Conservation (phyloP, 2,113 vertebrate genomes). For the Pungitius pungitius region DNA sequence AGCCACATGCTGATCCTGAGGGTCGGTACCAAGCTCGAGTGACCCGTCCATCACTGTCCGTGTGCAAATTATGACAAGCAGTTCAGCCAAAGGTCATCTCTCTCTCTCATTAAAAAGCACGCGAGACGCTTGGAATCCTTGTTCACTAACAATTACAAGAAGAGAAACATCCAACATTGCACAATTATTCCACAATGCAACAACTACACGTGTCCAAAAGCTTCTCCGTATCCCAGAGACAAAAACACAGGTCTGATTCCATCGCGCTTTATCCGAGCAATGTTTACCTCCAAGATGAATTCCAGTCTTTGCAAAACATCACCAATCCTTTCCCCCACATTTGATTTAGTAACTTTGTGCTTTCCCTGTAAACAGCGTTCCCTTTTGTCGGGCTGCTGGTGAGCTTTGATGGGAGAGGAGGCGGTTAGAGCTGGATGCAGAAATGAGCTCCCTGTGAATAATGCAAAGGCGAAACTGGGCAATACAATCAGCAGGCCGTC, state of each 20-base stretch:
- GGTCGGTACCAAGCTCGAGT: too few relatives aligned
- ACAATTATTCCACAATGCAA: not conserved
- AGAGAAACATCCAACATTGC: not conserved
- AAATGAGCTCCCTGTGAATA: constrained; percentile 71
- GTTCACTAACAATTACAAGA: too few relatives aligned
- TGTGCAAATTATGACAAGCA: too few relatives aligned
- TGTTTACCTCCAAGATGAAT: not conserved
- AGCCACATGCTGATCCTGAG: not conserved
- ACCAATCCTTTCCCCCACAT: not conserved
- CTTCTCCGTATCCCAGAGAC: too few relatives aligned
- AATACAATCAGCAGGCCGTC: constrained; percentile 54
- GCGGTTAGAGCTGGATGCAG: constrained; percentile 33
- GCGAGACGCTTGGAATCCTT: too few relatives aligned
- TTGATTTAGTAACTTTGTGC: constrained; percentile 4
- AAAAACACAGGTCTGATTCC: too few relatives aligned
- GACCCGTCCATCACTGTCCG: too few relatives aligned
- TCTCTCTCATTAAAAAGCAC: too few relatives aligned
- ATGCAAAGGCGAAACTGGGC: constrained; percentile 66
- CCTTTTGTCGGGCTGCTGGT: constrained; percentile 4
- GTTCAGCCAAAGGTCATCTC: too few relatives aligned
- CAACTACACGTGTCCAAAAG: too few relatives aligned
- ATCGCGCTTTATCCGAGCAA: not conserved
- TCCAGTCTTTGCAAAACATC: not conserved
- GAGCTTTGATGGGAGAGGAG: constrained; percentile 37
- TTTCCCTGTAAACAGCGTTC: constrained; percentile 1